A percentile compares a stretch with the other conserved stretches of the same genome.
Evolutionary conservation across 2,113 vertebrate genomes (phyloP).

Genomic region (Procavia capensis): DNA sequence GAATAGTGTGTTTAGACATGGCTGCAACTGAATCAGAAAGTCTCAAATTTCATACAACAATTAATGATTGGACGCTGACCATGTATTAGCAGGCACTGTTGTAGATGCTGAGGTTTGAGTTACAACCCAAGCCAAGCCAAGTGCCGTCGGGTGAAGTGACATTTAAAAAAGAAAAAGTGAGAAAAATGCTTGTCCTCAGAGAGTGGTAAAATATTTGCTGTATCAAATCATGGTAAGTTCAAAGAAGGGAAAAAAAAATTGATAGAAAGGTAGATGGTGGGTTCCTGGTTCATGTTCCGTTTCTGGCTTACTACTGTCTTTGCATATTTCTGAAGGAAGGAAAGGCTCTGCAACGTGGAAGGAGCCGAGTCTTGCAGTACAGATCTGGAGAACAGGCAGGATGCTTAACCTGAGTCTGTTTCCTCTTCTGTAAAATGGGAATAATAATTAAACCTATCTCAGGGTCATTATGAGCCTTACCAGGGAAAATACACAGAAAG

Average conservation of each 20-base stretch:
- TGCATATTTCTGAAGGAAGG: background rate
- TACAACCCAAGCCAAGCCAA: too few species aligned
- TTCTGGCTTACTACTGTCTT: background rate
- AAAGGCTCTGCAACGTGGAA: background rate
- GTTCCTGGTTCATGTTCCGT: background rate
- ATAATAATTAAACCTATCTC: conserved; percentile 21
- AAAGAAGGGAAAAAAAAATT: conserved; percentile 44
- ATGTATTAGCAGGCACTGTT: background rate
- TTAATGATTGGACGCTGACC: background rate
- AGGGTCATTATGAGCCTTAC: background rate
- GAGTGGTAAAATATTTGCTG: background rate
- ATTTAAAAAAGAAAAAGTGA: too few species aligned
- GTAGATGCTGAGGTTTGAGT: background rate
- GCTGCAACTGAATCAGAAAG: background rate
- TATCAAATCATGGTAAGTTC: background rate
- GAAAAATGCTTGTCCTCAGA: background rate
- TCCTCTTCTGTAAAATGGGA: conserved; percentile 6
- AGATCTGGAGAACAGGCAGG: background rate
- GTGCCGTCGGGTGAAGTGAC: too few species aligned
- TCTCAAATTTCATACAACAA: background rate
- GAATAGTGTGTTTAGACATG: background rate
- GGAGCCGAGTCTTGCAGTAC: background rate
- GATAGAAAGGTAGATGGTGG: background rate
- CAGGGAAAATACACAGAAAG: background rate
- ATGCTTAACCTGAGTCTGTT: background rate